Base-by-base conservation (phyloP, 2,113 vertebrate genomes). In the Psilopsiagon aurifrons region DNA sequence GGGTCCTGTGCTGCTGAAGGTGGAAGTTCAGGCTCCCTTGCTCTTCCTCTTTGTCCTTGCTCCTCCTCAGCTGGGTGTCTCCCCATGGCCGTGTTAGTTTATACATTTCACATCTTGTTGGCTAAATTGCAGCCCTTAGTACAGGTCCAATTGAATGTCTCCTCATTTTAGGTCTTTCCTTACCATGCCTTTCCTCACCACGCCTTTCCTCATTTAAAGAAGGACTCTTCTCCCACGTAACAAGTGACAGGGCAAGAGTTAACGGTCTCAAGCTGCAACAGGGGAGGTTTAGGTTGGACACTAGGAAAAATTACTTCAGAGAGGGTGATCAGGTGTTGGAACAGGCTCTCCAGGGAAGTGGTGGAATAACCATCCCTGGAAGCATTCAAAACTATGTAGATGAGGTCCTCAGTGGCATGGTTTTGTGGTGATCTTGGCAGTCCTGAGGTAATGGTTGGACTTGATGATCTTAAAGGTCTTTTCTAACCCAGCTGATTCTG, bases 31-130 rank as follows among this genome's bases (percentile, higher is more conserved):
- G 70, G 55, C 49, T 35, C 49, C 10, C 5, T 41, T 73, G 13
- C 49, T 83, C 33, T 17, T 80, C 44, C 25, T 73, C 27, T n/a
- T 68, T 10, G 3, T 47, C 52, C 15, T 57, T 9, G 33, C 49
- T n/a, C 4, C 60, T 69, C n/a, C 69, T 46, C 37, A 41, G 5
- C 63, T 41, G 29, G 10, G 13, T n/a, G 3, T 66, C 49, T 86
- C 49, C 73, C 22, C 10, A 2, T 0, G 4, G 67, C 4, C 0
- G 2, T 59, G 68, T 43, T 69, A 0, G 0, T 52, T 86, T 46
- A 29, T 13, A 17, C 9, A 1, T 55, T 81, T 76, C 44, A 6
- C 29, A 29, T 64, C 68, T 44, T 59, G 4, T n/a, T 71, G 18
- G 19, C 57, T 24, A 14, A 43, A 10, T 22, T 17, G 29, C 66